A percentile compares a stretch with the other conserved stretches of the same genome.
phyloP scores from a whole-genome alignment of 2,888 invertebrate species.

The Harpalus rufipes region DNA sequence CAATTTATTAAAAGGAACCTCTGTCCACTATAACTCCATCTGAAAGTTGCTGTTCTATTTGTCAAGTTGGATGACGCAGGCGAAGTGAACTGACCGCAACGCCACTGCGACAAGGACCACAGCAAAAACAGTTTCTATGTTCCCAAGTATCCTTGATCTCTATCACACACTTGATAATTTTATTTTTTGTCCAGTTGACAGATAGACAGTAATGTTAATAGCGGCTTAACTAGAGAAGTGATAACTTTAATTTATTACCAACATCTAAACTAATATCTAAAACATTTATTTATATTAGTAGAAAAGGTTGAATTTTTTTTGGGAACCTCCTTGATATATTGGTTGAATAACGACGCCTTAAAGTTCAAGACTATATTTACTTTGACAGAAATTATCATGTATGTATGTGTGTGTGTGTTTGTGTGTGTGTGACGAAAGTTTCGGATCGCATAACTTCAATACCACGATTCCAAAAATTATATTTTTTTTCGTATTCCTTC shows the following conservation, averaged over 20 bases:
- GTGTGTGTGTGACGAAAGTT: too few relatives aligned
- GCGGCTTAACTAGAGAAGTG: constrained; percentile 10
- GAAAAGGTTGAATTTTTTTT: too few relatives aligned
- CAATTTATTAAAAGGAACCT: constrained; percentile 57
- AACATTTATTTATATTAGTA: background rate
- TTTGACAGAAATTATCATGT: too few relatives aligned
- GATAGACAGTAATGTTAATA: constrained; percentile 29
- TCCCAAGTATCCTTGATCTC: constrained; percentile 16
- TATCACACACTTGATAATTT: constrained; percentile 17
- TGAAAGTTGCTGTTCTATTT: constrained; percentile 47
- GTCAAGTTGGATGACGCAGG: constrained; percentile 30
- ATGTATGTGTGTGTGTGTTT: too few relatives aligned
- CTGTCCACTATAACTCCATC: constrained; percentile 56
- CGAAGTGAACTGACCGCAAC: constrained; percentile 19
- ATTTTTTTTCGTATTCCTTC: too few relatives aligned
- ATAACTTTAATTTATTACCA: constrained; percentile 13
- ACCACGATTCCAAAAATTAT: too few relatives aligned
- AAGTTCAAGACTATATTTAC: too few relatives aligned
- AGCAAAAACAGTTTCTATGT: constrained; percentile 48
- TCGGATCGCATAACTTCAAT: too few relatives aligned
- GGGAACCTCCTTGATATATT: too few relatives aligned
- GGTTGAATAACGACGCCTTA: too few relatives aligned
- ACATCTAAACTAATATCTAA: background rate
- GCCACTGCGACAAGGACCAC: constrained; percentile 38
- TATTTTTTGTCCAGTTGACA: constrained; percentile 20